phyloP scores from a whole-genome alignment of 2,888 invertebrate species.

The Gerris lacustris region DNA sequence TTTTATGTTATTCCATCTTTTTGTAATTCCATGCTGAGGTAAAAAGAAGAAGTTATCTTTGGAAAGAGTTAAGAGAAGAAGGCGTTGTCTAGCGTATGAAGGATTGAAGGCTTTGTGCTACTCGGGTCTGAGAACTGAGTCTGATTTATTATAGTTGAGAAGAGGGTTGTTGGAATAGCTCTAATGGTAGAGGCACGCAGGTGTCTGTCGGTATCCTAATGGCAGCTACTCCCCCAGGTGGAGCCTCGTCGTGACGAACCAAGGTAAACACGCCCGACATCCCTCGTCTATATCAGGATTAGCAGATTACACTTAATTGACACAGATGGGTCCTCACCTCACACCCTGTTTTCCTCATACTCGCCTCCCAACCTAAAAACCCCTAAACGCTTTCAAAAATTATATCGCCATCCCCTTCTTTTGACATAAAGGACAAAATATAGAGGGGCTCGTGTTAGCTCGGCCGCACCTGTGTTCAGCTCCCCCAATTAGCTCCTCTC shows the following conservation, averaged over 20 bases:
- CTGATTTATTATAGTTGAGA: not conserved
- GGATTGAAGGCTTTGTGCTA: not conserved
- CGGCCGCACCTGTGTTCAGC: not conserved
- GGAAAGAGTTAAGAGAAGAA: not conserved
- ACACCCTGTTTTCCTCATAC: not conserved
- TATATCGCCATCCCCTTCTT: not conserved
- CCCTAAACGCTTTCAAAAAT: not conserved
- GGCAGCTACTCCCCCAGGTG: not conserved
- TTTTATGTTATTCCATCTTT: no score
- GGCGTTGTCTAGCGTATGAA: not conserved
- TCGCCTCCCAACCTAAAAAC: not conserved
- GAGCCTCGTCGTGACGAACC: not conserved
- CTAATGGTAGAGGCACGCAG: not conserved
- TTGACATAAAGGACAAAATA: slow-evolving; percentile 5
- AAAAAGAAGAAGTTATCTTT: not conserved
- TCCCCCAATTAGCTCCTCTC: not conserved
- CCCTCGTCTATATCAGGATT: slow-evolving; percentile 5
- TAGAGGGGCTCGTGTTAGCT: not conserved
- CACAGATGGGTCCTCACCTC: not conserved
- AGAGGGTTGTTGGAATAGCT: not conserved
- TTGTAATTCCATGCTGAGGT: no score
- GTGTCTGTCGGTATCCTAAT: not conserved
- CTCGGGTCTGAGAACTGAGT: not conserved
- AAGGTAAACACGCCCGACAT: not conserved
- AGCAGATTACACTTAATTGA: slow-evolving; percentile 3